Conservation (phyloP, 2,888 invertebrate genomes). For the Drosophila algonquin region DNA sequence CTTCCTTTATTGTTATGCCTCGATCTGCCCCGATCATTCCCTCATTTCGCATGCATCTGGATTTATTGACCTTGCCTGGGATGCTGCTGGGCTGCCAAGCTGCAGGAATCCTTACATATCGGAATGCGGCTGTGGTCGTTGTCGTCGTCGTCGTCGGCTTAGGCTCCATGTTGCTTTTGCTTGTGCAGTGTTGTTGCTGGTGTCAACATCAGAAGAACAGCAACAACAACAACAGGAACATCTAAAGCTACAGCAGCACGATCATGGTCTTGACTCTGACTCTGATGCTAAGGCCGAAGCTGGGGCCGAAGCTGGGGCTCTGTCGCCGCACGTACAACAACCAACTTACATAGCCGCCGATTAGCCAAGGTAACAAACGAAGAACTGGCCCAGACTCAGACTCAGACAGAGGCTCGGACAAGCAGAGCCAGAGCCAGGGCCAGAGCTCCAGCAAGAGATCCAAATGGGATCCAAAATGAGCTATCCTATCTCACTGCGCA, state of each 20-base stretch:
- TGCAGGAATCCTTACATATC: constrained; percentile 72
- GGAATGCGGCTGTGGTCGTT: constrained; percentile 73
- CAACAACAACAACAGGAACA: constrained; percentile 15
- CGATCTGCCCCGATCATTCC: not conserved
- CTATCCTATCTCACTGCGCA: constrained; percentile 76
- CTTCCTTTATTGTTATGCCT: not conserved
- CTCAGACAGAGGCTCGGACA: constrained; percentile 42
- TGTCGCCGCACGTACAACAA: constrained; percentile 80
- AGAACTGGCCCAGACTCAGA: constrained; percentile 32
- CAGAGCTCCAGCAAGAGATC: not conserved
- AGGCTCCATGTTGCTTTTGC: constrained; percentile 42
- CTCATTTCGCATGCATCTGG: not conserved
- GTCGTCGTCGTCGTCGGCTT: constrained; percentile 46
- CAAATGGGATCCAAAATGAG: constrained; percentile 63
- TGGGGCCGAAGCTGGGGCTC: constrained; percentile 40
- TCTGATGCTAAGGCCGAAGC: constrained; percentile 11
- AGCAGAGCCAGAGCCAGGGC: constrained; percentile 7
- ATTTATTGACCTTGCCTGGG: constrained; percentile 51
- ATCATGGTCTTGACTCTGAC: constrained; percentile 37
- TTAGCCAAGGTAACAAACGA: constrained; percentile 72
- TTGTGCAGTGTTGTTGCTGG: constrained; percentile 32
- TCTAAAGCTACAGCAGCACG: constrained; percentile 29
- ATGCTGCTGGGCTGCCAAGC: constrained; percentile 8
- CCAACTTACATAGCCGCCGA: constrained; percentile 79
- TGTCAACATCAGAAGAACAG: constrained; percentile 3